Conservation (phyloP, 2,113 vertebrate genomes). For the Tylochromis polylepis region DNA sequence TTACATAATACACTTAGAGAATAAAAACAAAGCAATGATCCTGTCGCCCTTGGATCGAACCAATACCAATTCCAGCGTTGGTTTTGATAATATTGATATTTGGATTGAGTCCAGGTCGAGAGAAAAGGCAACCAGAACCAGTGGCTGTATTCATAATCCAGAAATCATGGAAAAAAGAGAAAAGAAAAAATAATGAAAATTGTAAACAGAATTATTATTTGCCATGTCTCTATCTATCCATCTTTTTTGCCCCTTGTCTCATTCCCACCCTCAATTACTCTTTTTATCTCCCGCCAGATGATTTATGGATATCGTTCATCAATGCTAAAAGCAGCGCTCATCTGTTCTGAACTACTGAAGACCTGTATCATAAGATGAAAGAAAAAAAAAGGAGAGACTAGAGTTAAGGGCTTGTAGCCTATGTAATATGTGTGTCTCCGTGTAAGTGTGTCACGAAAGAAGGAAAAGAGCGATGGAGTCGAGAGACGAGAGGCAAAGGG, state of each 20-base stretch:
- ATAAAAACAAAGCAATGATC: background rate
- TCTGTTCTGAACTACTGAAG: constrained; percentile 53
- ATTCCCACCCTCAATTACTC: background rate
- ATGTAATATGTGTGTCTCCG: background rate
- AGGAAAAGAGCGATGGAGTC: background rate
- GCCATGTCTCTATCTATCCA: background rate
- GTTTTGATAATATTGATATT: background rate
- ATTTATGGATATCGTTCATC: constrained; percentile 64
- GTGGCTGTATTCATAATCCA: background rate
- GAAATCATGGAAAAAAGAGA: background rate
- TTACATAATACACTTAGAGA: background rate
- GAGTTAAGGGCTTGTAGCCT: background rate
- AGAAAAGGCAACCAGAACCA: background rate
- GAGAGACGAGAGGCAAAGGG: background rate
- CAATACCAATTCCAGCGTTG: background rate
- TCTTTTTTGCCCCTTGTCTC: background rate
- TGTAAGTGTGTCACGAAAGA: background rate
- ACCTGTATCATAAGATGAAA: constrained; percentile 10
- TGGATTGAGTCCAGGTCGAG: background rate
- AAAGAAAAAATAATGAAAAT: background rate
- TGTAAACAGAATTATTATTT: background rate
- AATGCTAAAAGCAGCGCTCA: constrained; percentile 53
- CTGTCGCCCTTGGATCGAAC: fast-evolving
- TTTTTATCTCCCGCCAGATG: constrained; percentile 1
- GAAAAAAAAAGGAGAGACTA: background rate